Percentiles rank a stretch among this genome's conserved stretches.
These are phyloP conservation scores for Coenobita brevimanus DNA, from an alignment of 1,140 invertebrate genomes.

Conservation along the genomic window DNA sequence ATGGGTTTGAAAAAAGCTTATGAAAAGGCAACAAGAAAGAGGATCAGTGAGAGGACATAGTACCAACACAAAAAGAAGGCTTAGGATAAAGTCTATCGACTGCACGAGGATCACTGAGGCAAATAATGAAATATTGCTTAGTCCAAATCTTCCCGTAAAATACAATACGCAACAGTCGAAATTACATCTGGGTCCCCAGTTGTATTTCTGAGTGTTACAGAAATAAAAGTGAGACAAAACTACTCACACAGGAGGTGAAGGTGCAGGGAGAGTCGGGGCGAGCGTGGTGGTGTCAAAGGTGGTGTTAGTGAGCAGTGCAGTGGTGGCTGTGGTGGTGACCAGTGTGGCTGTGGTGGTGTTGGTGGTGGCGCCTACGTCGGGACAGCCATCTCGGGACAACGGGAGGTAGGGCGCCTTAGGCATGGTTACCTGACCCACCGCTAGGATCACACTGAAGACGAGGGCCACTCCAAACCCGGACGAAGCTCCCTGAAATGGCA, in stretches of 20 bases:
- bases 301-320: no score
- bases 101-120: no score
- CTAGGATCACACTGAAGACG: constrained; percentile 54
- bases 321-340: not conserved
- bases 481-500: constrained; percentile 51
- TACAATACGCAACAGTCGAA: no score
- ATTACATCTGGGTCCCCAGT: no score
- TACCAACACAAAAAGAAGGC: no score
- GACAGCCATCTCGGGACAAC: constrained; percentile 51
- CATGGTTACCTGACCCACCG: constrained; percentile 47
- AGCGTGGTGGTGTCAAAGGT: not conserved
- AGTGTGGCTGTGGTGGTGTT: not conserved
- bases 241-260: not conserved
- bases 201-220: no score
- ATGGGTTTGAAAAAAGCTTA: no score
- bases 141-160: no score
- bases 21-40: no score
- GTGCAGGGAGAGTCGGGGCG: constrained; percentile 1
- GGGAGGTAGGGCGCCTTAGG: constrained; percentile 50
- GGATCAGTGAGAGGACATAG: no score
- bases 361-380: constrained; percentile 3
- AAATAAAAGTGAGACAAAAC: not conserved
- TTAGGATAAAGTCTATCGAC: no score
- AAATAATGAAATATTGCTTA: no score
- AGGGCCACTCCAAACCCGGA: constrained; percentile 54